Evolutionary conservation across 2,113 vertebrate species (phyloP).

Genomic region (Holacanthus passer): DNA sequence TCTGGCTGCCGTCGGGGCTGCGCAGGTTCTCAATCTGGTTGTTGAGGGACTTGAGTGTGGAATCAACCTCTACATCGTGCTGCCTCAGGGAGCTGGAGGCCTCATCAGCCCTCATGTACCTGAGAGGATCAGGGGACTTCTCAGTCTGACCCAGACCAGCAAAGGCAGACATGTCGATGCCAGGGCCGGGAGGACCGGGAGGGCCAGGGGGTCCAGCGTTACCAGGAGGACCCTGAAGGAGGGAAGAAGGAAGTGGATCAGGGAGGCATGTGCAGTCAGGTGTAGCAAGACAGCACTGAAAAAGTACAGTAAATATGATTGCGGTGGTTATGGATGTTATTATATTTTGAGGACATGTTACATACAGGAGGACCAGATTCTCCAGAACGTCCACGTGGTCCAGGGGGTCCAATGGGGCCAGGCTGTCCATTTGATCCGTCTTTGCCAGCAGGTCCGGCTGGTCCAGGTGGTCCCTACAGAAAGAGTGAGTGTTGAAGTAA

Average conservation of each 20-base stretch:
- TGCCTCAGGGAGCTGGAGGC: constrained; percentile 89
- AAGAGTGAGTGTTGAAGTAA: constrained; percentile 10
- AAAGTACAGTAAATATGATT: background rate
- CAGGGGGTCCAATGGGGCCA: constrained; percentile 94
- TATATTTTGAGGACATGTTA: constrained; percentile 45
- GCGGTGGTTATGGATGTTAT: background rate
- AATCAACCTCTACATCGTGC: constrained; percentile 94
- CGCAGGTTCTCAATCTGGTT: constrained; percentile 96
- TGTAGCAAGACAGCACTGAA: background rate
- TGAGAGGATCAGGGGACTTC: constrained; percentile 94
- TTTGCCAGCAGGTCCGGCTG: constrained; percentile 93
- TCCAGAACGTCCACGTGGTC: constrained; percentile 94
- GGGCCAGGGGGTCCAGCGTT: constrained; percentile 94
- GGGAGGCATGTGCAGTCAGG: background rate
- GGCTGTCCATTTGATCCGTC: constrained; percentile 92
- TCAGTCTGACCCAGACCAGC: constrained; percentile 92
- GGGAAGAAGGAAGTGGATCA: constrained; percentile 6
- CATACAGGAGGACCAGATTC: constrained; percentile 93
- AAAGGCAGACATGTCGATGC: constrained; percentile 98
- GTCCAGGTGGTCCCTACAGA: constrained; percentile 91
- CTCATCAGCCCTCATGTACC: constrained; percentile 97
- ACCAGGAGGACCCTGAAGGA: constrained; percentile 92
- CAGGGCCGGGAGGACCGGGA: constrained; percentile 95
- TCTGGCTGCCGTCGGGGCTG: constrained; percentile 93
- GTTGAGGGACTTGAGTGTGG: constrained; percentile 95